Conservation (phyloP, 2,888 invertebrate species). For the Drosophila infuscata region DNA sequence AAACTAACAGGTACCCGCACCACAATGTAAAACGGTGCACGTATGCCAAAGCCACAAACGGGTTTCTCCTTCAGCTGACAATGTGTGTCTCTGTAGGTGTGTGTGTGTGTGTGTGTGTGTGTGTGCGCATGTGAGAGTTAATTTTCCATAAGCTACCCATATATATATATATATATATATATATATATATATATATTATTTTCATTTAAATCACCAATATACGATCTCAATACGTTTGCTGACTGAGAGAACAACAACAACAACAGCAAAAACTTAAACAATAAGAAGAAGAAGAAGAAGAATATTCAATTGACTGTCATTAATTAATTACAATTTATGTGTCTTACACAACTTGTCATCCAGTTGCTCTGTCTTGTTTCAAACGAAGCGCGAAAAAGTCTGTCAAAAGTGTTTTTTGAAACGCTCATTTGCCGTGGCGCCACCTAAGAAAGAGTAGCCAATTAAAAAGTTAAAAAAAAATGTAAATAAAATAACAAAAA, state of each 20-base stretch:
- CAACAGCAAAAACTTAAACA: background rate
- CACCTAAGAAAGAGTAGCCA: conserved; percentile 43
- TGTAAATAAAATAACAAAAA: conserved; percentile 8
- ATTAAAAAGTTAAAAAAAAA: conserved; percentile 44
- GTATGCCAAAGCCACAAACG: conserved; percentile 67
- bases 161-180: background rate
- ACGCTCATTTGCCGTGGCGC: conserved; percentile 53
- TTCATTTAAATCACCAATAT: background rate
- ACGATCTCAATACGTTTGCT: background rate
- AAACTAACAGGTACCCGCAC: conserved; percentile 37
- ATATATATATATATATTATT: background rate
- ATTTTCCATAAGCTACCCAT: conserved; percentile 39
- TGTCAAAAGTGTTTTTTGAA: conserved; percentile 29
- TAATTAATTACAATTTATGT: conserved; percentile 41
- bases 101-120: conserved; percentile 1
- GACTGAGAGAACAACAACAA: background rate
- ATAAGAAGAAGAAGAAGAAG: background rate
- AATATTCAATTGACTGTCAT: conserved; percentile 26
- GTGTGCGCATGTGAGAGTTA: conserved; percentile 24
- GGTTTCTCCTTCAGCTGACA: conserved; percentile 46
- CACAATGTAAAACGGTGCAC: conserved; percentile 33
- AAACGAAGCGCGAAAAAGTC: conserved; percentile 39
- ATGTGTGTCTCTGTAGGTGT: conserved; percentile 2
- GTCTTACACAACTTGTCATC: conserved; percentile 36
- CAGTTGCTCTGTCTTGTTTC: conserved; percentile 15